Base-by-base conservation (phyloP, 37 sponge, comb jelly and placozoan genomes). In the Hexactinellida sp. region DNA sequence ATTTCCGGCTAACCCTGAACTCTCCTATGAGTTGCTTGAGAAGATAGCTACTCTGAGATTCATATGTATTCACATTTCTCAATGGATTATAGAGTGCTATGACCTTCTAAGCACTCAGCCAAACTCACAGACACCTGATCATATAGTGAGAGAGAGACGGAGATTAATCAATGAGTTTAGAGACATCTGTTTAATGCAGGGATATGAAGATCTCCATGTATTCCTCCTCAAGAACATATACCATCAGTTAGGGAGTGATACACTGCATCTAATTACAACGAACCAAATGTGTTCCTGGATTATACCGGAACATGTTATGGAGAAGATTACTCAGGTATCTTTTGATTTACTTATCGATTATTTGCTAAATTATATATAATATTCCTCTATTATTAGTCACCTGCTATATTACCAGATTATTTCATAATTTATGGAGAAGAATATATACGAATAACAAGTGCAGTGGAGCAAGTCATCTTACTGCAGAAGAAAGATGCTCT, bases 361-460 rank as follows among this genome's bases (percentile, higher is more conserved):
- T n/a, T 47, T 47, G 52, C 52, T 47, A 16, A 28, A 28, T 63
- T 25, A 7, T 63, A 7, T 63, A 63, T 28, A n/a, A 21, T 63
- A 28, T 63, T 63, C 3, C 3, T n/a, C 34, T 25, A 10, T 32
- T n/a, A 16, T 63, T n/a, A 63, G 76, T 63, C 13, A 63, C 76
- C 21, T 7, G 76, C 76, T 23, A 63, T 63, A 7, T 21, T 63
- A n/a, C 76, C 76, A 21, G 76, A 63, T n/a, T 63, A 63, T 23
- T 63, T 63, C 76, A n/a, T 63, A 10, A 63, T 63, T 32, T 63
- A 63, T n/a, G 76, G 76, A 63, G 76, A 63, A 63, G 76, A 32
- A 32, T 63, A 63, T n/a, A 28, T 63, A 7, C 25, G 76, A 25
- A 63, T 63, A 3, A 63, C 76, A n/a, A 63, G 76, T 63, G 76